phyloP scores from a whole-genome alignment of 2,797 vertebrate species.

The Paratrypauchen microcephalus region DNA sequence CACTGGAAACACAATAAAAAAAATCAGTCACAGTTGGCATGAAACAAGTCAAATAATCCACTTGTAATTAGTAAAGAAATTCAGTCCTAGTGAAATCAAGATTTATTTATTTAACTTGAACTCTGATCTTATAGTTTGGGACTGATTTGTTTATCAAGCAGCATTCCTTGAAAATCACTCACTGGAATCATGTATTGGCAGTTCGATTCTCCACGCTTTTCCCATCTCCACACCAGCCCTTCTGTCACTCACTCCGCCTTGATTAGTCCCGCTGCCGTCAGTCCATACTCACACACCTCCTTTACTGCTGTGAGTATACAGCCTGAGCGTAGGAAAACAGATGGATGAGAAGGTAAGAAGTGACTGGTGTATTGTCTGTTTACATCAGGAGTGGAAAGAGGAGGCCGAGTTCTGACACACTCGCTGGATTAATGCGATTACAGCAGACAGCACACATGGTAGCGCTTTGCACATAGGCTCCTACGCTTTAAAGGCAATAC shows the following conservation, averaged over 20 bases:
- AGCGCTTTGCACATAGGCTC: conserved; percentile 63
- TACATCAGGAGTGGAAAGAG: conserved; percentile 52
- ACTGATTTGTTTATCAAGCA: conserved; percentile 49
- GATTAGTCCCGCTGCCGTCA: conserved; percentile 27
- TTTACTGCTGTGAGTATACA: conserved; percentile 11
- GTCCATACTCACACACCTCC: conserved; percentile 25
- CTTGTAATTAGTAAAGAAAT: no score
- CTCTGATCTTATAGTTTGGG: background rate
- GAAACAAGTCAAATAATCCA: background rate
- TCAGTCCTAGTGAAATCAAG: background rate
- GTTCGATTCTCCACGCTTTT: conserved; percentile 61
- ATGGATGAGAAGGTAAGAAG: conserved; percentile 34
- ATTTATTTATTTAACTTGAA: conserved; percentile 32
- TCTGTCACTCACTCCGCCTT: conserved; percentile 36
- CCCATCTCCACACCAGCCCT: conserved; percentile 55
- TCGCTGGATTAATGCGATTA: conserved; percentile 68
- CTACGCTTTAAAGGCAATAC: conserved; percentile 66
- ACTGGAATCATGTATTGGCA: conserved; percentile 53
- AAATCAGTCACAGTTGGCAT: background rate
- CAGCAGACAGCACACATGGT: conserved; percentile 67
- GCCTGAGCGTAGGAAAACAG: conserved; percentile 39
- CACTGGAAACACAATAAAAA: background rate
- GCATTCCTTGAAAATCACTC: conserved; percentile 53
- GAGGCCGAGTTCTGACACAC: conserved; percentile 57
- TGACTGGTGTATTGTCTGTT: conserved; percentile 52